These are phyloP conservation scores for Mythimna loreyi DNA, from an alignment of 2,888 invertebrate species.

Conservation along the genomic window DNA sequence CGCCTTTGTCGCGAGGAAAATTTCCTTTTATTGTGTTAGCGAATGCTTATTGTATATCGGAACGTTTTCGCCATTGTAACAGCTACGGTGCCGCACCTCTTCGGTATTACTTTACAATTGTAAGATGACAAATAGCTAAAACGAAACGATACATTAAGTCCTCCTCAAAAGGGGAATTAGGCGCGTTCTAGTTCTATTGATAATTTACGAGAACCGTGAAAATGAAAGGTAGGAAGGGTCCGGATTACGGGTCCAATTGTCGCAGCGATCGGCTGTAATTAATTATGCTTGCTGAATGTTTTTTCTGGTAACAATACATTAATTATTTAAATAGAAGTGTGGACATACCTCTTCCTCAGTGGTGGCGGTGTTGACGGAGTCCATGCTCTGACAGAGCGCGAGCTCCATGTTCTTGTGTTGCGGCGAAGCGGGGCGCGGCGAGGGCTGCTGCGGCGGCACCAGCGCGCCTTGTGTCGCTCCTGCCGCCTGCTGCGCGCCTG, in stretches of 20 bases:
- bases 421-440: constrained; percentile 83
- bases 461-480: constrained; percentile 84
- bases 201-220: constrained; percentile 63
- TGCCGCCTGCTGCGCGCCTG: constrained; percentile 82
- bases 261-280: constrained; percentile 47
- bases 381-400: constrained; percentile 98
- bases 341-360: constrained; percentile 99
- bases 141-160: constrained; percentile 81
- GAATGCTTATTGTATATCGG: constrained; percentile 86
- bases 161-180: constrained; percentile 71
- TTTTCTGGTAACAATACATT: constrained; percentile 16
- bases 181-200: constrained; percentile 73
- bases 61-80: constrained; percentile 83
- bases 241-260: constrained; percentile 61
- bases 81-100: constrained; percentile 74
- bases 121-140: constrained; percentile 84
- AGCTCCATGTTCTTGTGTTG: constrained; percentile 91
- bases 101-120: constrained; percentile 82
- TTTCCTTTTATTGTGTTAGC: constrained; percentile 87
- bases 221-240: constrained; percentile 60
- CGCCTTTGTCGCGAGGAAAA: constrained; percentile 78
- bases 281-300: constrained; percentile 33
- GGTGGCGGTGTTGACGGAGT: constrained; percentile 98
- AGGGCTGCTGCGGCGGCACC: constrained; percentile 87
- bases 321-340: neutral